A percentile compares a stretch with the other conserved stretches of the same genome.
Evolutionary conservation across 2,113 vertebrate species (phyloP).

Genomic region (Megalops atlanticus): DNA sequence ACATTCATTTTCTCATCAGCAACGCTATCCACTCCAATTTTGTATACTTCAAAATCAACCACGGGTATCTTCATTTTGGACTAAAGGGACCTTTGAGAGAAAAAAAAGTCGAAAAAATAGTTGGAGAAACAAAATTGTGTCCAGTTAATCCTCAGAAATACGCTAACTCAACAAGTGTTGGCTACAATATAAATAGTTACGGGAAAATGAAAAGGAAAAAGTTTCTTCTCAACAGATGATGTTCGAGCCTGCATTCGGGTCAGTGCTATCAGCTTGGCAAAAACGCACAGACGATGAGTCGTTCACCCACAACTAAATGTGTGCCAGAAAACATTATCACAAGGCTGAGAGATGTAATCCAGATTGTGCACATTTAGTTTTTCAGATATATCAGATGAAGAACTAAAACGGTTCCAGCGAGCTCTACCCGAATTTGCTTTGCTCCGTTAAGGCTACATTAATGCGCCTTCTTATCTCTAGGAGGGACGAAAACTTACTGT

Average conservation of each 20-base stretch:
- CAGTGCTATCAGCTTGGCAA: neutral
- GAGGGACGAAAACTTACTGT: neutral
- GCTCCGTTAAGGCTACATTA: neutral
- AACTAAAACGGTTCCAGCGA: neutral
- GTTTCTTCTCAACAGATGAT: too few relatives aligned
- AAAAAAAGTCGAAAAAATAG: neutral
- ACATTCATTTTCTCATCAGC: conserved; percentile 26
- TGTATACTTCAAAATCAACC: conserved; percentile 60
- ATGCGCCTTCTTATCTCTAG: neutral
- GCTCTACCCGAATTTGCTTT: neutral
- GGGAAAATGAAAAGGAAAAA: neutral
- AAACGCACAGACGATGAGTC: neutral
- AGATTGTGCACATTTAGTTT: neutral
- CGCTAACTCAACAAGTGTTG: neutral
- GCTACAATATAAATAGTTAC: too few relatives aligned
- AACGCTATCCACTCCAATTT: conserved; percentile 30
- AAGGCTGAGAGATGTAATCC: neutral
- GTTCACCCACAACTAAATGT: neutral
- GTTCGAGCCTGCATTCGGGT: neutral
- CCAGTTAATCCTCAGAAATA: neutral
- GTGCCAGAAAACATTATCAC: neutral
- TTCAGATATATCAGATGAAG: neutral
- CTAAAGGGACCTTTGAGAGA: conserved; percentile 37
- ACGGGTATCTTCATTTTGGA: conserved; percentile 63
- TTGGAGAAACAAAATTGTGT: neutral